Percentiles rank a stretch among this genome's conserved stretches.
Conservation (phyloP, 92 coral and sea anemone genomes). For the Heteractis magnifica region DNA sequence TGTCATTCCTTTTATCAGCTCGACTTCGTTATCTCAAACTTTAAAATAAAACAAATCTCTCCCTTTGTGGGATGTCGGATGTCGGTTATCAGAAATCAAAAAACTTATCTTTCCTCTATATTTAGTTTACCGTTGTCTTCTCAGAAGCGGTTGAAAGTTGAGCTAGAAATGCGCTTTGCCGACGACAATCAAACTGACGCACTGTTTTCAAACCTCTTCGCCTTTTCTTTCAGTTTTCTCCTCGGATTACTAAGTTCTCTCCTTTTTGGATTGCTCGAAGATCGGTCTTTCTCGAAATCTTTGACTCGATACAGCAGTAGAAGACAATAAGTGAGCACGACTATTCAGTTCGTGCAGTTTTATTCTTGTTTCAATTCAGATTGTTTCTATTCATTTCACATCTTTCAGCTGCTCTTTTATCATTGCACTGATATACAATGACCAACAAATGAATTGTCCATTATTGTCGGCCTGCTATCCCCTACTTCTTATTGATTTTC, state of each 20-base stretch:
- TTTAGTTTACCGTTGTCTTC: background rate
- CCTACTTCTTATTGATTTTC: background rate
- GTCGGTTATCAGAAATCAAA: background rate
- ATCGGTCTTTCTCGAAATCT: too few species aligned
- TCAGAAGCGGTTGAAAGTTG: background rate
- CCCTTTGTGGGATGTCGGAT: background rate
- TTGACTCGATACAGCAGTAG: too few species aligned
- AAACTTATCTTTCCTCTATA: background rate
- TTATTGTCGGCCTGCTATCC: background rate
- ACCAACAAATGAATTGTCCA: background rate
- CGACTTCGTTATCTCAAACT: background rate
- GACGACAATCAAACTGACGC: background rate
- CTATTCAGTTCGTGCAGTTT: background rate
- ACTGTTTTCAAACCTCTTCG: too few species aligned
- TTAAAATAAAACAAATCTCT: background rate
- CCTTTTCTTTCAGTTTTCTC: too few species aligned
- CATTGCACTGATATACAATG: background rate
- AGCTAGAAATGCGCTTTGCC: background rate
- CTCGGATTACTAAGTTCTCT: too few species aligned
- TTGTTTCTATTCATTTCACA: background rate
- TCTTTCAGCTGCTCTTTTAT: slow-evolving; percentile 4
- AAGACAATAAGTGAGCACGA: background rate
- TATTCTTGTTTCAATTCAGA: background rate
- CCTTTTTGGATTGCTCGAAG: too few species aligned
- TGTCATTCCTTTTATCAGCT: background rate